Base-by-base conservation (phyloP, 2,113 vertebrate species). In the Ceyx margarethae region DNA sequence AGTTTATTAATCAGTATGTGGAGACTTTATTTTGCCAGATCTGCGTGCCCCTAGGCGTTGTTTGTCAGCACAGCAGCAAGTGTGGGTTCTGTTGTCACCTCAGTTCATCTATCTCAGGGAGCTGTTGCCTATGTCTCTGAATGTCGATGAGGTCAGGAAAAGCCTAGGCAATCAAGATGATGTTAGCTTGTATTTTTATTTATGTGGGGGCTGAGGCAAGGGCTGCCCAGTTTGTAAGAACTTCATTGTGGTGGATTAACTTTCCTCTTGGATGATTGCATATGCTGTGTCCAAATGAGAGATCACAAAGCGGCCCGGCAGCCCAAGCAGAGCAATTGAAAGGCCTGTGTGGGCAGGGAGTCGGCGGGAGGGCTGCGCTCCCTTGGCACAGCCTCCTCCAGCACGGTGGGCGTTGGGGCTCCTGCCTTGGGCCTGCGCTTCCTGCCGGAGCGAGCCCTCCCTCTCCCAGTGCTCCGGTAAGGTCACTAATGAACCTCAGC, bases 21-120 rank as follows among this genome's bases (percentile, higher is more conserved):
- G 40, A 58, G 65, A 22, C 9, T 20, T 35, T 19, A 5, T 67
- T 75, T 29, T 31, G 28, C 29, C 1, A 0, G 12, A 6, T 0
- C 0, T 46, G 31, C 9, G 7, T 83, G 60, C 51, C 62, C 14
- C 1, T 1, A 10, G 54, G 60, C 33, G 25, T 71, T 17, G 2
- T 64, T 72, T 54, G 37, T 68, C 64, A 57, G n/a, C 43, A 1
- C 19, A 35, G n/a, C 58, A 56, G 42, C 1, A 3, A 66, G 35
- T 1, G 1, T 1, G 2, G 31, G 10, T 62, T 69, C 23, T 0
- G 0, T 45, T 22, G 13, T 61, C 31, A 45, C 35, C 21, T 53
- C 4, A 1, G 12, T 43, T 67, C 29, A 5, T 40, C 25, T 51
- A 26, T 29, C 73, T 64, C 6, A 0, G 40, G 60, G 37, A 74